Conservation (phyloP, 2,888 invertebrate species). For the Lycocerus yunnanus region DNA sequence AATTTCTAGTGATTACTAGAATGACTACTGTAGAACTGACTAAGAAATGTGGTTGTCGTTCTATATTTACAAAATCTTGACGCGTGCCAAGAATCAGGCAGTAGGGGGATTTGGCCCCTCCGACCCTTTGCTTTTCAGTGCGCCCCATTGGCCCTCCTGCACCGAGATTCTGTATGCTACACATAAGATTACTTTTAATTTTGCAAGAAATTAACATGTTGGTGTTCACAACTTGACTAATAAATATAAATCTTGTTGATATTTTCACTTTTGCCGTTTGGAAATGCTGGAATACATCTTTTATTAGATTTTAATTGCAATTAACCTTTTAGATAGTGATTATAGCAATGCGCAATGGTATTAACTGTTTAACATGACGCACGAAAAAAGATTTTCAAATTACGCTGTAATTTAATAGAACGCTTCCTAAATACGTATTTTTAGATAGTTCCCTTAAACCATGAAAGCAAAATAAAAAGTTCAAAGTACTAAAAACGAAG, state of each 20-base stretch:
- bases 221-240: not conserved
- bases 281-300: not conserved
- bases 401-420: not conserved
- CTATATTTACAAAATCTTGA: conserved; percentile 56
- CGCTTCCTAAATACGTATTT: not conserved
- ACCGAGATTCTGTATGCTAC: conserved; percentile 25
- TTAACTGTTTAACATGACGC: not conserved
- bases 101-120: conserved; percentile 40
- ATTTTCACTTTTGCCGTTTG: not conserved
- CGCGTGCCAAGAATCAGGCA: conserved; percentile 57
- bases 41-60: conserved; percentile 53
- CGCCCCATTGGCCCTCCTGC: conserved; percentile 50
- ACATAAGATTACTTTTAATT: not conserved
- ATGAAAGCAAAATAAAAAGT: conserved; percentile 8
- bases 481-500: conserved; percentile 33
- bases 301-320: not conserved
- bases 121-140: conserved; percentile 35
- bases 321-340: not conserved
- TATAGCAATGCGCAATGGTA: not conserved
- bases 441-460: not conserved
- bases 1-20: conserved; percentile 28
- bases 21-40: conserved; percentile 49
- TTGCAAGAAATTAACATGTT: not conserved
- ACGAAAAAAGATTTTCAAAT: not conserved
- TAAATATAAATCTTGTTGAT: not conserved